Percentiles rank a stretch among this genome's conserved stretches.
These are phyloP conservation scores for Oreochromis spilurus DNA, from an alignment of 2,113 vertebrate species.

Conservation along the genomic window DNA sequence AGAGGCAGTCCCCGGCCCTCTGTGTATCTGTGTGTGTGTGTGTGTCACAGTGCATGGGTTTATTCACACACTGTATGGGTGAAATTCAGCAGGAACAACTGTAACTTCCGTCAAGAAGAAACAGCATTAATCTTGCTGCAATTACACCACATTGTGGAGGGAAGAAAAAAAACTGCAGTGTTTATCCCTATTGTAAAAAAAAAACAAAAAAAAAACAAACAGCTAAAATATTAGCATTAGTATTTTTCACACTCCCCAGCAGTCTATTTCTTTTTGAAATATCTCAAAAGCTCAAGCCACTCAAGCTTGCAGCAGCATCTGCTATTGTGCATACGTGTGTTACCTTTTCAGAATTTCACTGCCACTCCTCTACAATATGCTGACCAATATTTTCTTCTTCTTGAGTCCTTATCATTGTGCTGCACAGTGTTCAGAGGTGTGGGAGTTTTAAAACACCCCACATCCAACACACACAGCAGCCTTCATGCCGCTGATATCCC, in stretches of 20 bases:
- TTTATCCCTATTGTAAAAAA: background rate
- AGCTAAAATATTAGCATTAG: background rate
- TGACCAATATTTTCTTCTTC: background rate
- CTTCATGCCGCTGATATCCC: background rate
- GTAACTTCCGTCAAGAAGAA: constrained; percentile 46
- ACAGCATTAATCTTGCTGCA: constrained; percentile 68
- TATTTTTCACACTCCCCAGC: background rate
- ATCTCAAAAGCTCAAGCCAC: background rate
- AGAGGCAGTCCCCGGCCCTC: constrained; percentile 60
- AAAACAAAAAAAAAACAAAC: too few species aligned
- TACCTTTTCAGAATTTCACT: background rate
- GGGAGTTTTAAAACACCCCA: background rate
- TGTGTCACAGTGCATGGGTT: background rate
- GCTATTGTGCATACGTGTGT: background rate
- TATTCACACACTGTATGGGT: background rate
- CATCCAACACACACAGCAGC: background rate
- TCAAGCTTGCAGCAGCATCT: background rate
- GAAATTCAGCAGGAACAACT: constrained; percentile 10
- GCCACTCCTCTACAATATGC: background rate
- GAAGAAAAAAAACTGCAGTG: background rate
- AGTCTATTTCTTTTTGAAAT: background rate
- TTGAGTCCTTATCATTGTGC: background rate
- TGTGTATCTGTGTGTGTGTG: background rate
- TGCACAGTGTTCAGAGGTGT: background rate
- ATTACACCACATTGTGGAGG: constrained; percentile 43